phyloP scores from a whole-genome alignment of 2,888 invertebrate genomes.

The Rhingia rostrata region DNA sequence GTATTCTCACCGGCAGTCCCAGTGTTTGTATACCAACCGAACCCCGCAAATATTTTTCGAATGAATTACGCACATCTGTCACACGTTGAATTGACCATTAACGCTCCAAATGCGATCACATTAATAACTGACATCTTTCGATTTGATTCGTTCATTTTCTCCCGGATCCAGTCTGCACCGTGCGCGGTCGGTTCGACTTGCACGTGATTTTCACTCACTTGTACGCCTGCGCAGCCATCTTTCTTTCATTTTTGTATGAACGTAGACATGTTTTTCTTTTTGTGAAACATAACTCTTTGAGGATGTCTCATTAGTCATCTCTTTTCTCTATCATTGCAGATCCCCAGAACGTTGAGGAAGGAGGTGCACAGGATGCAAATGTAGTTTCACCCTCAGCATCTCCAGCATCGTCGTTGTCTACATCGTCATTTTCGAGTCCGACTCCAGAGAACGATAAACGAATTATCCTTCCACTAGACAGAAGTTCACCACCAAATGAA shows the following conservation, averaged over 20 bases:
- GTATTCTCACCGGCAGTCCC: too few relatives aligned
- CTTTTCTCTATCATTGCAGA: constrained; percentile 54
- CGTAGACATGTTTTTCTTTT: neutral
- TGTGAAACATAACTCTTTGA: constrained; percentile 51
- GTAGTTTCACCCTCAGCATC: constrained; percentile 32
- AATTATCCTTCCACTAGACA: constrained; percentile 63
- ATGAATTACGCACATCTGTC: constrained; percentile 83
- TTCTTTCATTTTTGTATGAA: constrained; percentile 4
- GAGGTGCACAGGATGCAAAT: constrained; percentile 32
- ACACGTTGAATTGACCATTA: constrained; percentile 83
- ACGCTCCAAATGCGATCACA: constrained; percentile 83
- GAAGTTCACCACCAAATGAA: constrained; percentile 65
- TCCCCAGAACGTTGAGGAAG: constrained; percentile 35
- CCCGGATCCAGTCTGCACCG: constrained; percentile 5
- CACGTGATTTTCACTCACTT: constrained; percentile 26
- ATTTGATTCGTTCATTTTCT: constrained; percentile 80
- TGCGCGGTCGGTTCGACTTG: neutral
- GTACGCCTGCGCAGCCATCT: constrained; percentile 59
- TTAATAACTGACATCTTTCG: constrained; percentile 83
- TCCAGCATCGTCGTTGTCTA: neutral
- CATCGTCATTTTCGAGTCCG: constrained; percentile 7
- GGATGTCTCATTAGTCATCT: constrained; percentile 54
- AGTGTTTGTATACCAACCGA: neutral
- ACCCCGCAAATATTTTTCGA: constrained; percentile 69
- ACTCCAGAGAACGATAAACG: constrained; percentile 47